Base-by-base conservation (phyloP, 2,888 invertebrate genomes). In the Neuroscelio doddi region DNA sequence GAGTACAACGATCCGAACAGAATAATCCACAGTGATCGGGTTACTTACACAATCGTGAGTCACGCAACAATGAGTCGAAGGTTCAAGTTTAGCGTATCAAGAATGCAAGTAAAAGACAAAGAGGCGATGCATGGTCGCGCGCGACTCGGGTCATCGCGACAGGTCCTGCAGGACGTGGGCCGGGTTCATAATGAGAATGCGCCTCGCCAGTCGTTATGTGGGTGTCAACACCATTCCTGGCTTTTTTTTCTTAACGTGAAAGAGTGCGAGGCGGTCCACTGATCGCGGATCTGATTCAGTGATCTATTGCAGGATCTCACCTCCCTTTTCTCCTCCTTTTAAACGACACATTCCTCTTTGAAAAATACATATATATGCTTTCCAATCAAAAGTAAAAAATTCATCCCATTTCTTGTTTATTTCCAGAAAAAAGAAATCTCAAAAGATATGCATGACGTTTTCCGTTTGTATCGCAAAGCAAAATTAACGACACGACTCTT, bases 131-230 rank as follows among this genome's bases (percentile, higher is more conserved):
- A 55, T 50, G n/a, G n/a, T n/a, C n/a, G n/a, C n/a, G n/a, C n/a
- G 59, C 59, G 29, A 51, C 52, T 65, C 55, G 53, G 63, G 38
- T 52, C 61, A 64, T 67, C 68, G 70, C 75, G 77, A 77, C 78
- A 75, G 73, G 74, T 76, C 72, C 74, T 62, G 68, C 61, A 65
- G 70, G 65, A 73, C 72, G 78, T 77, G 75, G 75, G 78, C 72
- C 69, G 75, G 62, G 63, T 62, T 71, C 68, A 59, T 71, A 70
- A 52, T 58, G 50, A 49, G 41, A 57, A 58, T 49, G 58, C 67
- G 68, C 51, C 64, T 53, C 49, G 67, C 63, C 55, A 50, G 45
- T 52, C 57, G 63, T 68, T 69, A 69, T 61, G 74, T 75, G 70
- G 73, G 75, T 71, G 73, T 73, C 71, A 65, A 58, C 71, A 41